Percentiles rank a stretch among this genome's conserved stretches.
phyloP scores from a whole-genome alignment of 2,888 invertebrate genomes.

The Cenopis cana region DNA sequence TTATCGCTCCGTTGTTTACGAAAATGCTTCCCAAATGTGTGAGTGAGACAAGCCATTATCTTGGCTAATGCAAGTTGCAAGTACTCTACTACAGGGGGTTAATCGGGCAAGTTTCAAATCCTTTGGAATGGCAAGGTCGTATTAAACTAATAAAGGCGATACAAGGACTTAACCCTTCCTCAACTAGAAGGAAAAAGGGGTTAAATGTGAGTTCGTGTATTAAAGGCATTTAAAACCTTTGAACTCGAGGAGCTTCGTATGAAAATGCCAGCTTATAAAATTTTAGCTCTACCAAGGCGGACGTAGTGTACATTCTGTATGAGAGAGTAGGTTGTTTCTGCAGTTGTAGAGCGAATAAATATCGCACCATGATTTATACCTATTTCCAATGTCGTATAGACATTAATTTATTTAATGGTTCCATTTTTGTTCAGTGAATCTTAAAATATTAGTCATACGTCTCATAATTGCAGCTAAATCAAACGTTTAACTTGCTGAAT shows the following conservation, averaged over 20 bases:
- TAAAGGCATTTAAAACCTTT: neutral
- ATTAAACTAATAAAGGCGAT: slow-evolving; percentile 56
- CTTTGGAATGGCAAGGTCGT: slow-evolving; percentile 53
- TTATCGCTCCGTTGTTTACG: slow-evolving; percentile 37
- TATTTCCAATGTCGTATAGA: too few relatives aligned
- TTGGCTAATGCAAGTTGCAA: slow-evolving; percentile 60
- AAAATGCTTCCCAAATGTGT: slow-evolving; percentile 51
- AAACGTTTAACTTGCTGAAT: too few relatives aligned
- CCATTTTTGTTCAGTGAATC: too few relatives aligned
- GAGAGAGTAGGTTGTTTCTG: neutral
- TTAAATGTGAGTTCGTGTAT: neutral
- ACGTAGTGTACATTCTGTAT: slow-evolving; percentile 33
- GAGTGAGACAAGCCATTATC: slow-evolving; percentile 56
- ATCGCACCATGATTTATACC: neutral
- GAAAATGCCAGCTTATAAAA: slow-evolving; percentile 56
- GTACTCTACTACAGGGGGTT: slow-evolving; percentile 57
- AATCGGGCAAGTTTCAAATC: slow-evolving; percentile 61
- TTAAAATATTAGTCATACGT: too few relatives aligned
- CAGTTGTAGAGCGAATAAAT: neutral
- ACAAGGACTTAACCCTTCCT: slow-evolving; percentile 51
- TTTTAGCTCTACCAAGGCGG: slow-evolving; percentile 43
- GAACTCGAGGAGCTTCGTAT: slow-evolving; percentile 48
- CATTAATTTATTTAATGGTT: too few relatives aligned
- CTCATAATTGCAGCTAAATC: too few relatives aligned
- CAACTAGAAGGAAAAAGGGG: slow-evolving; percentile 35